phyloP scores from a whole-genome alignment of 2,113 vertebrate genomes.

The Guaruba guarouba region DNA sequence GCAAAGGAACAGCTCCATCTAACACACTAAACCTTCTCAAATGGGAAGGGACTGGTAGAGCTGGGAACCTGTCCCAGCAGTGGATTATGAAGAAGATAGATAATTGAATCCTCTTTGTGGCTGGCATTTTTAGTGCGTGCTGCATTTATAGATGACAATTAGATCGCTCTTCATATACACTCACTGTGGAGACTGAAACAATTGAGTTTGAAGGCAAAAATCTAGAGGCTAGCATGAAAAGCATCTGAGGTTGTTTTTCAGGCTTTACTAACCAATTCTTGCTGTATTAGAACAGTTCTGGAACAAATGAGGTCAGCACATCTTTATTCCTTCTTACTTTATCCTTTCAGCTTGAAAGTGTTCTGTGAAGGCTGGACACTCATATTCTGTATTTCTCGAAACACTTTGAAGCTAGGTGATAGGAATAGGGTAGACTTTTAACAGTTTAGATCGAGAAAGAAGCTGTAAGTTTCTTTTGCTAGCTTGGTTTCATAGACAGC shows the following conservation, averaged over 20 bases:
- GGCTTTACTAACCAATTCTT: background rate
- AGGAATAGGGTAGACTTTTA: slow-evolving; percentile 28
- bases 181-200: background rate
- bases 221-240: background rate
- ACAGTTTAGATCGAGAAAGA: slow-evolving; percentile 29
- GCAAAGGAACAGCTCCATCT: background rate
- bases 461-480: slow-evolving; percentile 4
- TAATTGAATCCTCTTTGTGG: background rate
- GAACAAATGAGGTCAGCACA: background rate
- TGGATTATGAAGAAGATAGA: background rate
- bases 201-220: background rate
- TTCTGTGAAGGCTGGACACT: background rate
- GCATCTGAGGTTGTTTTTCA: background rate
- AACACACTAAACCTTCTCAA: background rate
- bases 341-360: background rate
- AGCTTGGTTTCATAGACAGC: background rate
- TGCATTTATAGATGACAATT: background rate
- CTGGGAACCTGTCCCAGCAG: background rate
- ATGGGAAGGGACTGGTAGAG: background rate
- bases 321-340: background rate
- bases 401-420: slow-evolving; percentile 46
- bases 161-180: background rate
- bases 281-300: background rate
- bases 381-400: slow-evolving; percentile 42
- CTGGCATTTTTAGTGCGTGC: background rate